phyloP scores from a whole-genome alignment of 1,140 invertebrate species.

The Caerostris darwini region DNA sequence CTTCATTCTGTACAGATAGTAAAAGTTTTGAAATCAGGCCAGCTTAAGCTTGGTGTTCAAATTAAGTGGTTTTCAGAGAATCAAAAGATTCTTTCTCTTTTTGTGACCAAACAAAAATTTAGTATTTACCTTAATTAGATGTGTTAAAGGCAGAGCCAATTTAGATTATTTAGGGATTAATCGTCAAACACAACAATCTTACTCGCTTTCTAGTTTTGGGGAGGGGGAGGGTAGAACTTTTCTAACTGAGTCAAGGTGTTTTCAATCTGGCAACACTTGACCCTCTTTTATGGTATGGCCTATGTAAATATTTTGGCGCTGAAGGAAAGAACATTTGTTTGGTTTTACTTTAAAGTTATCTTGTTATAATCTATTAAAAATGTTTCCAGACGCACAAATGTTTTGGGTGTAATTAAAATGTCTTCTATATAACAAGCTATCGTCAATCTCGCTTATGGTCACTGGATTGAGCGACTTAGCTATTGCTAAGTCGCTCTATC shows the following conservation, averaged over 20 bases:
- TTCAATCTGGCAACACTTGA: slow-evolving; percentile 81
- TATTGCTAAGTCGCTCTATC: not conserved
- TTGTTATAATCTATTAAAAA: slow-evolving; percentile 31
- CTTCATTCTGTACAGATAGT: not conserved
- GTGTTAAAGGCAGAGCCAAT: slow-evolving; percentile 80
- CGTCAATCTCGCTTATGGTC: too few species aligned
- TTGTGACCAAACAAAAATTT: not conserved
- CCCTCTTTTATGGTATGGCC: slow-evolving; percentile 80
- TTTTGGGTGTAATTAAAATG: slow-evolving; percentile 74
- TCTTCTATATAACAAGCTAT: slow-evolving; percentile 75
- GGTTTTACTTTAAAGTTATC: slow-evolving; percentile 78
- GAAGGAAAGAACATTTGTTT: slow-evolving; percentile 77
- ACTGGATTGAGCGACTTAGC: too few species aligned
- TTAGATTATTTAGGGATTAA: slow-evolving; percentile 82
- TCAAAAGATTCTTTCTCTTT: not conserved
- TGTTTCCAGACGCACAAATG: slow-evolving; percentile 51
- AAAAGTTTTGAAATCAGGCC: not conserved
- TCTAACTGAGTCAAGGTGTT: slow-evolving; percentile 81
- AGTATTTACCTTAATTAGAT: slow-evolving; percentile 77
- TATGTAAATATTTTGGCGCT: slow-evolving; percentile 74
- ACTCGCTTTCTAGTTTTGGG: slow-evolving; percentile 81
- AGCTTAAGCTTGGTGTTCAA: not conserved
- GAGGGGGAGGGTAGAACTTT: slow-evolving; percentile 76
- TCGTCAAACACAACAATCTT: slow-evolving; percentile 81
- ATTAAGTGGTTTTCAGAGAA: not conserved